phyloP scores from a whole-genome alignment of 2,797 vertebrate species.

The Petrocephalus schoutedeni region DNA sequence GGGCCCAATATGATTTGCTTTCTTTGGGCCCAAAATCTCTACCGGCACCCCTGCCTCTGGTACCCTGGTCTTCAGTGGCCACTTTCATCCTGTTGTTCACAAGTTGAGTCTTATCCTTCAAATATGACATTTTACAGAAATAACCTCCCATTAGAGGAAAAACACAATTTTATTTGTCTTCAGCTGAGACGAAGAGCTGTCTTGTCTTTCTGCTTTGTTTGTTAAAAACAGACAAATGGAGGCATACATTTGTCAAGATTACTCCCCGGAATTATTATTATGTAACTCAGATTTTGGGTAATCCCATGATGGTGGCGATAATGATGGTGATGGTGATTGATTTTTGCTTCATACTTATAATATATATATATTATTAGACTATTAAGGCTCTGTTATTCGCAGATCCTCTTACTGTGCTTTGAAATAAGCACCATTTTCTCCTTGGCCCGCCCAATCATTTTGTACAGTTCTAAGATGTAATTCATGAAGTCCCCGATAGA shows the following conservation, averaged over 20 bases:
- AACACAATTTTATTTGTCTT: not conserved
- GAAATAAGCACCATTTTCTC: not conserved
- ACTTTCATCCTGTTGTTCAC: not conserved
- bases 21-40: no score
- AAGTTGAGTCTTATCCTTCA: not conserved
- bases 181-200: not conserved
- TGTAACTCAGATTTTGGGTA: not conserved
- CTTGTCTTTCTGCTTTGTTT: not conserved
- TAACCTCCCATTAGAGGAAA: not conserved
- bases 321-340: not conserved
- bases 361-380: not conserved
- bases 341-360: not conserved
- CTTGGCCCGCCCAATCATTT: not conserved
- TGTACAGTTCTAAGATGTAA: not conserved
- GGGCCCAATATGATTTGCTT: no score
- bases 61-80: not conserved
- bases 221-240: not conserved
- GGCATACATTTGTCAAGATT: not conserved
- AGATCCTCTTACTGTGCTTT: not conserved
- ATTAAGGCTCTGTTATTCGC: not conserved
- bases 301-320: not conserved
- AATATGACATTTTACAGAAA: not conserved
- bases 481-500: not conserved
- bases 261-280: not conserved
- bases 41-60: not conserved